Evolutionary conservation across 2,113 vertebrate genomes (phyloP), one percentile per base, ranked within the genome.

Genomic region (Pachyramphus minor): DNA sequence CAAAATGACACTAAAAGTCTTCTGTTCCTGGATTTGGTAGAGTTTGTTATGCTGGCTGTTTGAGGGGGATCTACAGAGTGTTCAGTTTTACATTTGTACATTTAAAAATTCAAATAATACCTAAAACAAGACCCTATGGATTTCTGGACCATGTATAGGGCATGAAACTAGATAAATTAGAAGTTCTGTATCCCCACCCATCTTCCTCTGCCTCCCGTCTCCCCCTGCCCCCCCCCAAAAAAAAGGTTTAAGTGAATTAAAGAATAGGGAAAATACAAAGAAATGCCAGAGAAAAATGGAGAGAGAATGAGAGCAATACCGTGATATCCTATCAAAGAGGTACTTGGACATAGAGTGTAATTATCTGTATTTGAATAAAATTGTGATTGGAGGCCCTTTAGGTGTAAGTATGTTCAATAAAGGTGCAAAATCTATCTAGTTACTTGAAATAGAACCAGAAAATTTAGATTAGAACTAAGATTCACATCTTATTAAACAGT

Each of bases 151-250:
- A 24, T 28, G 20, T 30, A 45, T 20, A 5, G 35, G 35, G 28
- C 9, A 80, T 47, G 30, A 69, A 76, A 24, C 28, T 42, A 50
- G 25, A 82, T 27, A 67, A 78, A 74, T 41, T 49, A 75, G 39
- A 30, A 23, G 2, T 9, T 13, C 8, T 66, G 5, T 41, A 45
- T 3, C 2, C 2, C 6, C 8, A 9, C 24, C 18, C 19, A 22
- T 64, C 41, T 66, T 42, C 19, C 58, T 42, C 22, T 52, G 10
- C 39, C 23, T 66, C 24, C 12, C 47, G n/a, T n/a, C 23, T 49
- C 23, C 23, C 22, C 47, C 47, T 23, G 23, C 11, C 45, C 22
- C 47, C 22, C 4, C 14, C 16, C 14, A 39, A 9, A 22, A 15
- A 6, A 53, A 30, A 52, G 6, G 3, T 60, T 14, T 12, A 67